Evolutionary conservation across 2,888 invertebrate species (phyloP).

Genomic region (Stenolophus ochropezus): DNA sequence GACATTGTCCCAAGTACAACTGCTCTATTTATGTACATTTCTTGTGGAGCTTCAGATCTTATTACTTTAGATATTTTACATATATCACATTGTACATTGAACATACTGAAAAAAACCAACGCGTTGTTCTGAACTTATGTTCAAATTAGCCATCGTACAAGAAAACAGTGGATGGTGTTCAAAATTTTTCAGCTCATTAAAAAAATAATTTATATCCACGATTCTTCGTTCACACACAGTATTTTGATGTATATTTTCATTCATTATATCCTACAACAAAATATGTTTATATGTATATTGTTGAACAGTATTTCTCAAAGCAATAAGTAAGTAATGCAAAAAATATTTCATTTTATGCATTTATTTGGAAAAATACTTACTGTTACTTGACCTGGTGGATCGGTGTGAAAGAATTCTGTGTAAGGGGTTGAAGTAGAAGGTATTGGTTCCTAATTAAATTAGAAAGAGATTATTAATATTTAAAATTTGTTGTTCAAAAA

Average conservation of each 20-base stretch:
- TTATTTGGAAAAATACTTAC: too few species aligned
- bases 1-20: constrained; percentile 49
- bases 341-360: too few species aligned
- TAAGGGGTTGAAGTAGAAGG: too few species aligned
- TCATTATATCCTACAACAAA: neutral
- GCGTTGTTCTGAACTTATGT: neutral
- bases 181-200: constrained; percentile 25
- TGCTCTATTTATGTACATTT: constrained; percentile 44
- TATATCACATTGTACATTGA: constrained; percentile 5
- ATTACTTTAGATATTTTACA: neutral
- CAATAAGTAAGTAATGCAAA: too few species aligned
- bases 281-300: too few species aligned
- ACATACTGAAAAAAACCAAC: constrained; percentile 10
- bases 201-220: constrained; percentile 14
- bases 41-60: neutral
- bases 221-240: neutral
- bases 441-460: too few species aligned
- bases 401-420: too few species aligned
- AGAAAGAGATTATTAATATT: too few species aligned
- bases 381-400: too few species aligned
- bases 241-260: neutral
- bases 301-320: too few species aligned
- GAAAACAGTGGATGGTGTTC: constrained; percentile 21
- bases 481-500: too few species aligned
- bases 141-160: constrained; percentile 4